Percentiles rank a stretch among this genome's conserved stretches.
These are phyloP conservation scores for Eunapius fragilis DNA, from an alignment of 37 sponge, comb jelly and placozoan species.

Conservation along the genomic window DNA sequence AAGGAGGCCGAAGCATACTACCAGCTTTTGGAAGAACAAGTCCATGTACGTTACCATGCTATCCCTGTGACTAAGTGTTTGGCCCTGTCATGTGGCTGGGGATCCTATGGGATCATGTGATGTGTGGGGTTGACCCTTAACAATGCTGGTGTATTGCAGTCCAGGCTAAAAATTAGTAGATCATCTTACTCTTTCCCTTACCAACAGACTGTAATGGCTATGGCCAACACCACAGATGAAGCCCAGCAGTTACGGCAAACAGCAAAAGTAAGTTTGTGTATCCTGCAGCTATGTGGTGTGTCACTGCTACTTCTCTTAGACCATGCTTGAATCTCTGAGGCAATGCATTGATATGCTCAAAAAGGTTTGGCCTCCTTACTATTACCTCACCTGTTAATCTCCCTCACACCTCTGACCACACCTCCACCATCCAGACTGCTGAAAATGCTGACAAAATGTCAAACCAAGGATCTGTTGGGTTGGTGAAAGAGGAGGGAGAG, in stretches of 20 bases:
- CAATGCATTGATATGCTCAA: slow-evolving; percentile 74
- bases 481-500: not conserved
- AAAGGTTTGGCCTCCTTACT: not conserved
- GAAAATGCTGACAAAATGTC: not conserved
- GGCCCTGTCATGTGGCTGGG: too few species aligned
- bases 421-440: not conserved
- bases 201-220: too few species aligned
- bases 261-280: not conserved
- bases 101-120: too few species aligned
- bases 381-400: too few species aligned
- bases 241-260: slow-evolving; percentile 36
- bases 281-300: not conserved
- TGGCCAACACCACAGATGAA: slow-evolving; percentile 30
- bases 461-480: not conserved
- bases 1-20: slow-evolving; percentile 77
- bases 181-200: too few species aligned
- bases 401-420: not conserved
- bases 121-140: too few species aligned
- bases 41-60: slow-evolving; percentile 10
- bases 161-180: too few species aligned
- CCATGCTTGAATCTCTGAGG: slow-evolving; percentile 68
- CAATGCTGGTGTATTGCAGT: too few species aligned
- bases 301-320: not conserved
- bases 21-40: slow-evolving; percentile 63
- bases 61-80: too few species aligned